Percentiles rank a stretch among this genome's conserved stretches.
phyloP scores from a whole-genome alignment of 2,888 invertebrate species.

The Apotomis turbidana region DNA sequence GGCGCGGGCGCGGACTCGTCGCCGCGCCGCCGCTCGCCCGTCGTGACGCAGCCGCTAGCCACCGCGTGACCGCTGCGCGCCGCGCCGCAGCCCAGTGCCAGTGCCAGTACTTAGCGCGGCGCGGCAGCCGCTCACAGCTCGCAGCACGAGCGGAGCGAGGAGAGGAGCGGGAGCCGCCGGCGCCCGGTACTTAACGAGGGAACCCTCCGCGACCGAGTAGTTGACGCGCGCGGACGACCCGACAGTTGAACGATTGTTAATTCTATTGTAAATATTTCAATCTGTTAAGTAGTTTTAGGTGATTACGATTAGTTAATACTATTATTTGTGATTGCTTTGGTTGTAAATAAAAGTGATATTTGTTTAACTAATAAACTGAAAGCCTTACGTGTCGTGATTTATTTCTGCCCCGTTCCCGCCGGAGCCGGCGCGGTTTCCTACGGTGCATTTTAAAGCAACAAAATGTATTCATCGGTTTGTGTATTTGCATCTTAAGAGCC shows the following conservation, averaged over 20 bases:
- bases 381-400: constrained; percentile 63
- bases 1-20: constrained; percentile 75
- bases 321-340: constrained; percentile 83
- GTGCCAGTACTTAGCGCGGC: too few relatives aligned
- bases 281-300: constrained; percentile 83
- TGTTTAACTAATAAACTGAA: constrained; percentile 82
- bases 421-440: not conserved
- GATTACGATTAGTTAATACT: constrained; percentile 78
- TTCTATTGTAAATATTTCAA: constrained; percentile 81
- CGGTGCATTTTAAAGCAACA: too few relatives aligned
- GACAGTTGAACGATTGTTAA: constrained; percentile 72
- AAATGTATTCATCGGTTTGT: too few relatives aligned
- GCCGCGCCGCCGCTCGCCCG: constrained; percentile 80
- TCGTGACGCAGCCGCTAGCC: constrained; percentile 79
- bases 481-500: too few relatives aligned
- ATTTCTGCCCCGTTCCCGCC: not conserved
- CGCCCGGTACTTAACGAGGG: constrained; percentile 44
- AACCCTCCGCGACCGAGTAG: constrained; percentile 49
- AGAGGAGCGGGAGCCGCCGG: too few relatives aligned
- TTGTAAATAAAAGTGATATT: constrained; percentile 84
- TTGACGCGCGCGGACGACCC: constrained; percentile 53
- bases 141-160: not conserved
- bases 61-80: constrained; percentile 80
- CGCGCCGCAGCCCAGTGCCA: constrained; percentile 81
- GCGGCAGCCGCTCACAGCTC: constrained; percentile 17